Percentiles rank a stretch among this genome's conserved stretches.
Conservation (phyloP, 2,888 invertebrate species). For the Sarcophaga carnaria region DNA sequence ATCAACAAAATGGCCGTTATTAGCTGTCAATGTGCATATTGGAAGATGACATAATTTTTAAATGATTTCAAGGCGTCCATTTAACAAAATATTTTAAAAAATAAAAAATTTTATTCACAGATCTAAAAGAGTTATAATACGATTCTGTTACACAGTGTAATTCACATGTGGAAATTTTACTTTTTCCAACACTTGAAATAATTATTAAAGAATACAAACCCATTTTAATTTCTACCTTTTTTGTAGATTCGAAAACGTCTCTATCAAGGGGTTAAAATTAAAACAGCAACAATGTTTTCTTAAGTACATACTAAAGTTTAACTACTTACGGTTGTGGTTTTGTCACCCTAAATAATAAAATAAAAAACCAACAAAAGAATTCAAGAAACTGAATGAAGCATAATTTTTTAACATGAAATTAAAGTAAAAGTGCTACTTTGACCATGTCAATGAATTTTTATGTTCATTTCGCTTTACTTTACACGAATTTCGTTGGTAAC, state of each 20-base stretch:
- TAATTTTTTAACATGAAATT: conserved; percentile 46
- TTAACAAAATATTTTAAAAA: too few relatives aligned
- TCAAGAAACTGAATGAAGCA: not conserved
- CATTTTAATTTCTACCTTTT: not conserved
- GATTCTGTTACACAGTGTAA: too few relatives aligned
- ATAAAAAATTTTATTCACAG: too few relatives aligned
- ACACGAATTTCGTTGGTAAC: not conserved
- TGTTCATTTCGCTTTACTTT: conserved; percentile 39
- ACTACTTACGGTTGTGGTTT: not conserved
- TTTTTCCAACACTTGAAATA: too few relatives aligned
- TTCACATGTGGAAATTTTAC: too few relatives aligned
- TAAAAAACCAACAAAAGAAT: not conserved
- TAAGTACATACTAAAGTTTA: conserved; percentile 23
- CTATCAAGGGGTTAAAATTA: conserved; percentile 22
- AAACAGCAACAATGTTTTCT: not conserved
- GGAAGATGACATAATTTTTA: too few relatives aligned
- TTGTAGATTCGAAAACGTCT: not conserved
- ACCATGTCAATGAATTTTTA: conserved; percentile 57
- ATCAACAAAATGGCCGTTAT: too few relatives aligned
- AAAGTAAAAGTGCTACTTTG: conserved; percentile 66
- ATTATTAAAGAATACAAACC: not conserved
- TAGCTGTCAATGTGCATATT: too few relatives aligned
- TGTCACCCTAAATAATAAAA: not conserved
- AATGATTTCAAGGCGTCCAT: too few relatives aligned
- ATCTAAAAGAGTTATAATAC: too few relatives aligned